Base-by-base conservation (phyloP, 2,888 invertebrate genomes). In the Platyscelio sp. region DNA sequence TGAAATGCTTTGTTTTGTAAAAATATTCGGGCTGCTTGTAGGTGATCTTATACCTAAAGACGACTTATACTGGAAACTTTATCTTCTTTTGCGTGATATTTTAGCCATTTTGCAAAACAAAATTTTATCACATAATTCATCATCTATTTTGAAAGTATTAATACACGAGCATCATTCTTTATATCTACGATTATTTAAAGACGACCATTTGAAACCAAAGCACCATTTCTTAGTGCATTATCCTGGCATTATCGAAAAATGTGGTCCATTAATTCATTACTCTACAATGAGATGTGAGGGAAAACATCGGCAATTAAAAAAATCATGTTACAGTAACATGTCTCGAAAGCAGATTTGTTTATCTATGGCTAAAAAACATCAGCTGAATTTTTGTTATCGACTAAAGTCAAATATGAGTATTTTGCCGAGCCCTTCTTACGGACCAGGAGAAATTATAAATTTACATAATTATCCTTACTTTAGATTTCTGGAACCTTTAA, bases 271-370 rank as follows among this genome's bases (percentile, higher is more conserved):
- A 13, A 7, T 29, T 29, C 29, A 29, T 18, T 29, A 29, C 18
- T 58, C 58, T 5, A 29, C 29, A 27, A 58, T 58, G 58, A 27
- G 58, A n/a, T n/a, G 20, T n/a, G 58, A 58, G n/a, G 58, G n/a
- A 6, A 58, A 58, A n/a, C 58, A 58, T 29, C 4, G n/a, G n/a
- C 29, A 58, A 58, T n/a, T 58, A n/a, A 58, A 58, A 58, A 58
- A 58, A 29, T 58, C 58, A n/a, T 27, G 27, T 29, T n/a, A 58
- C 18, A 18, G 3, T 29, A 58, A 58, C 29, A 58, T 58, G 58
- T 58, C 29, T 7, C 15, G 58, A 18, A 58, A 27, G 15, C 4
- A 58, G 5, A 29, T 58, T 11, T 27, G 29, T 58, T 29, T 29
- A 29, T 58, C 58, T 5, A 18, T 58, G 7, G 58, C 29, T 2